phyloP scores from a whole-genome alignment of 2,888 invertebrate genomes.

The Yponomeuta sedellus region DNA sequence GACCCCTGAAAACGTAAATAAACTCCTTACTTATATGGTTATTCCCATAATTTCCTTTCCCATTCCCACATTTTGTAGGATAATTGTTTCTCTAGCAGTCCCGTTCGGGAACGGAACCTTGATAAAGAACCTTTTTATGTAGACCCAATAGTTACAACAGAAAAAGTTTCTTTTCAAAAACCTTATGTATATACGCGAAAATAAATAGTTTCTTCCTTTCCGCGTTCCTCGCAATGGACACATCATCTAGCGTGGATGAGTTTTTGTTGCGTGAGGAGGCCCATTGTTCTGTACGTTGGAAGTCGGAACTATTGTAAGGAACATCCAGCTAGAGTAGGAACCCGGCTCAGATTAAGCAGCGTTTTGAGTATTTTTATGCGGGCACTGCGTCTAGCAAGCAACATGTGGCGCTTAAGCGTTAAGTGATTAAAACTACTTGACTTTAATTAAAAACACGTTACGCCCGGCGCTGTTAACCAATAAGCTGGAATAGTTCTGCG shows the following conservation, averaged over 20 bases:
- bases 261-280: conserved; percentile 72
- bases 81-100: too few species aligned
- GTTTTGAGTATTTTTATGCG: conserved; percentile 39
- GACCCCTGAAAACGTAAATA: too few species aligned
- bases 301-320: conserved; percentile 72
- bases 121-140: not conserved
- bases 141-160: not conserved
- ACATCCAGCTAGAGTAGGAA: conserved; percentile 47
- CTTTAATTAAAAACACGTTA: conserved; percentile 56
- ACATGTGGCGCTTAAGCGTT: conserved; percentile 54
- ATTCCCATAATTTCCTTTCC: too few species aligned
- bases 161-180: conserved; percentile 56
- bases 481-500: conserved; percentile 44
- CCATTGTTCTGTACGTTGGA: conserved; percentile 68
- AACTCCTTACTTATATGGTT: too few species aligned
- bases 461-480: conserved; percentile 41
- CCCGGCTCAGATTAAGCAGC: not conserved
- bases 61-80: too few species aligned
- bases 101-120: too few species aligned
- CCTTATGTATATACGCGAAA: conserved; percentile 41
- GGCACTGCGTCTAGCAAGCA: conserved; percentile 44
- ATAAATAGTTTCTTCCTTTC: conserved; percentile 52
- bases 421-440: conserved; percentile 61
- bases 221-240: conserved; percentile 73
- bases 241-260: conserved; percentile 73